A percentile compares a stretch with the other conserved stretches of the same genome.
Conservation (phyloP, 2,888 invertebrate species). For the Hydriomena furcata region DNA sequence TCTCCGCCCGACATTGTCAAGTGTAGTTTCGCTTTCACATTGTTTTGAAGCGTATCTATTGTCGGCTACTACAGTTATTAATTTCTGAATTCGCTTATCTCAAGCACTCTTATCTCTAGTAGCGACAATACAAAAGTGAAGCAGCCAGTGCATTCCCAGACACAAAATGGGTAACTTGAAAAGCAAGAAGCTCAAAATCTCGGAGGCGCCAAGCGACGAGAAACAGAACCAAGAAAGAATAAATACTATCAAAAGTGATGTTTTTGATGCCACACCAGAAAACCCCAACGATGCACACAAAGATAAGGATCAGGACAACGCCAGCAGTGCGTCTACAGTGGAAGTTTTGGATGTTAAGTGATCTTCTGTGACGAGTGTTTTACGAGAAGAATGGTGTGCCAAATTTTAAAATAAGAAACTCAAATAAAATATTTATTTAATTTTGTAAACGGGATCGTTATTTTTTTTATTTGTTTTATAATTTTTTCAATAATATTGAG, state of each 20-base stretch:
- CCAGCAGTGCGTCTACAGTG: slow-evolving; percentile 76
- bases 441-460: background rate
- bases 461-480: background rate
- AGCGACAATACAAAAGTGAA: slow-evolving; percentile 35
- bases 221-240: slow-evolving; percentile 56
- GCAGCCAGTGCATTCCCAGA: slow-evolving; percentile 42
- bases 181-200: slow-evolving; percentile 74
- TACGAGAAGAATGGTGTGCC: slow-evolving; percentile 19
- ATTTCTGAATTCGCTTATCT: slow-evolving; percentile 36
- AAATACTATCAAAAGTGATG: slow-evolving; percentile 63
- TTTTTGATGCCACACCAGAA: slow-evolving; percentile 43
- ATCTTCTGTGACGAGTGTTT: slow-evolving; percentile 29
- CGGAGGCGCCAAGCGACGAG: slow-evolving; percentile 49
- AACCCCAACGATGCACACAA: slow-evolving; percentile 43
- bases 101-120: slow-evolving; percentile 20
- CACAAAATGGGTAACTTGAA: slow-evolving; percentile 73
- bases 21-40: slow-evolving; percentile 67
- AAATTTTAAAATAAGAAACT: slow-evolving; percentile 9
- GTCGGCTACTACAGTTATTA: slow-evolving; percentile 36
- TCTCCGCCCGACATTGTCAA: slow-evolving; percentile 44
- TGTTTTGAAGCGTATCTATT: slow-evolving; percentile 55
- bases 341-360: slow-evolving; percentile 77
- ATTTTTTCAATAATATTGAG: no score
- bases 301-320: slow-evolving; percentile 64
- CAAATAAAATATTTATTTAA: slow-evolving; percentile 3